Evolutionary conservation across 2,888 invertebrate species (phyloP).

Genomic region (Aspidiotus destructor): DNA sequence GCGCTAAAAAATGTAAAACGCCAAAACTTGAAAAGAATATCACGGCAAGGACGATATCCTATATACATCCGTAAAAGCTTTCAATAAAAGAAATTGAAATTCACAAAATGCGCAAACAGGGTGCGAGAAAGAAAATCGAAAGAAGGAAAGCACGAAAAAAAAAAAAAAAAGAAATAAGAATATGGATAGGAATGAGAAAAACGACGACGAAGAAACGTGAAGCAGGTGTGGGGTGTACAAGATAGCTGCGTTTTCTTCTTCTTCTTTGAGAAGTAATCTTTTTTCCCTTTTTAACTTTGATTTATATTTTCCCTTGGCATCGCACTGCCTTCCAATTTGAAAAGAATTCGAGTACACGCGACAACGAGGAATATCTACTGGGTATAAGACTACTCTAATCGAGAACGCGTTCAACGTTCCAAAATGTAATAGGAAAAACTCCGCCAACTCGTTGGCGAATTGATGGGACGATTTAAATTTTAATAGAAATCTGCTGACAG

Average conservation of each 20-base stretch:
- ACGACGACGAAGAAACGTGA: constrained; percentile 15
- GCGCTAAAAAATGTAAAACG: constrained; percentile 3
- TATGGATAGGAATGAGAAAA: neutral
- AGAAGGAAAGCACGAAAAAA: no score
- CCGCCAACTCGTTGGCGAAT: no score
- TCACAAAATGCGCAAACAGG: constrained; percentile 30
- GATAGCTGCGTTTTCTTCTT: constrained; percentile 21
- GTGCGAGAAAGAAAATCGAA: constrained; percentile 1
- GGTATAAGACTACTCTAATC: constrained; percentile 13
- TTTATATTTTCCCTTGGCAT: constrained; percentile 32
- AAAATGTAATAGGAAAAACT: no score
- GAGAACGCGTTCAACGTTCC: neutral
- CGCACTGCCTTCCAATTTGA: constrained; percentile 30
- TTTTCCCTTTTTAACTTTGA: constrained; percentile 32
- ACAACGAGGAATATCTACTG: constrained; percentile 14
- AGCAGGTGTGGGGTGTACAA: constrained; percentile 26
- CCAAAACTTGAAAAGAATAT: constrained; percentile 18
- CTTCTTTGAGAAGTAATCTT: constrained; percentile 17
- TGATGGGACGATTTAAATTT: no score
- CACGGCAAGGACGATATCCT: constrained; percentile 20
- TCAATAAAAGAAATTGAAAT: constrained; percentile 31
- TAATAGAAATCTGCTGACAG: no score
- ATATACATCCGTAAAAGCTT: constrained; percentile 29
- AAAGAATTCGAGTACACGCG: constrained; percentile 25
- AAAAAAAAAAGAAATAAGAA: no score